Percentiles rank a stretch among this genome's conserved stretches.
phyloP scores from a whole-genome alignment of 2,797 vertebrate genomes.

The Lepilemur septentrionalis region DNA sequence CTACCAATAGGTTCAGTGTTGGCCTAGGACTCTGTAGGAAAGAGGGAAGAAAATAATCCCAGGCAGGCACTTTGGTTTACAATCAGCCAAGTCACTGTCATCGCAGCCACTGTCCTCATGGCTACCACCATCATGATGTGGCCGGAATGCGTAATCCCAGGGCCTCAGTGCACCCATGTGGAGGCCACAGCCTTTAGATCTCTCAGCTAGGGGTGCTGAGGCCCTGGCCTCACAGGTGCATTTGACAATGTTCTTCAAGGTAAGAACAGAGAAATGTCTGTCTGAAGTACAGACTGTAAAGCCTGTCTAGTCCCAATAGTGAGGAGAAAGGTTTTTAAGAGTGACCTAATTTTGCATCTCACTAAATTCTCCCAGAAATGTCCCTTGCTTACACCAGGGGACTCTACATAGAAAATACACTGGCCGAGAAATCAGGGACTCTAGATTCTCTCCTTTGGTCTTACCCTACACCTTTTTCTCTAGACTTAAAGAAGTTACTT shows the following conservation, averaged over 20 bases:
- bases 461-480: neutral
- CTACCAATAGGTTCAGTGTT: neutral
- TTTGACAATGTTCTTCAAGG: neutral
- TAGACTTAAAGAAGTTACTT: neutral
- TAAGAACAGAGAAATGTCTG: neutral
- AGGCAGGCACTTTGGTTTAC: neutral
- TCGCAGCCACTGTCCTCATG: neutral
- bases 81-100: neutral
- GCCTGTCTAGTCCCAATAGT: neutral
- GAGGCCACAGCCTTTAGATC: neutral
- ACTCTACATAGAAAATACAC: neutral
- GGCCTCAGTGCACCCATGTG: fast-evolving
- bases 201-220: neutral
- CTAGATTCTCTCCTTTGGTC: neutral
- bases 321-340: neutral
- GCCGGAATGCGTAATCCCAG: neutral
- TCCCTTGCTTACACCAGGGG: neutral
- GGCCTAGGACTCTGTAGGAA: neutral
- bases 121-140: neutral
- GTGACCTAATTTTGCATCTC: neutral
- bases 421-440: neutral
- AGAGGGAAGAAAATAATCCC: neutral
- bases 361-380: neutral
- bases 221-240: neutral
- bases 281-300: neutral